Base-by-base conservation (phyloP, 2,113 vertebrate genomes). In the Prochilodus magdalenae region DNA sequence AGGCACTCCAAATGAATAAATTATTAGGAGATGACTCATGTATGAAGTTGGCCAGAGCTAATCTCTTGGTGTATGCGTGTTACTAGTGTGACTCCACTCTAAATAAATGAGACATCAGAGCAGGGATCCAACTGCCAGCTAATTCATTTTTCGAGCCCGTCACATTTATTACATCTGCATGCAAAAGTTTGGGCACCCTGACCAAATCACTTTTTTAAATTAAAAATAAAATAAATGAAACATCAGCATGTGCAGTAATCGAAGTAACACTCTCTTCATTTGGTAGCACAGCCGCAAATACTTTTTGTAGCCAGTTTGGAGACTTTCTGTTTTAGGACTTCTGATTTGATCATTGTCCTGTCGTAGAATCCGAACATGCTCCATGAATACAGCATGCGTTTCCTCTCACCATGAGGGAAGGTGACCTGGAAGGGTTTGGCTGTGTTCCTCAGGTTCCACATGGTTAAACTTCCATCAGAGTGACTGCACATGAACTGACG, bases 401-500 rank as follows among this genome's bases (percentile, higher is more conserved):
- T 80, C 22, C 11, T 86, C 95, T 97, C 94, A 99, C 98, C 98
- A 16, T 99, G 98, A 86, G 98, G 98, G 87, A 97, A 94, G 86
- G 96, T 98, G 90, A 98, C 94, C 93, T 99, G 97, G 93, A 97
- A 95, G 70, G 98, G 98, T 85, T 96, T 97, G 89, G 93, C 94
- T 84, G 97, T 97, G 89, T 95, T 99, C 91, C 96, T 96, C 88
- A 98, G 90, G 89, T 96, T 98, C 98, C 98, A 99, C 62, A 97
- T 88, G 15, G 96, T 97, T 89, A 99, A 93, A 89, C 98, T 99
- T 86, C 98, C 98, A 80, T 99, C 98, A 33, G 98, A 99, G 91
- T 99, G 98, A 89, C 98, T 99, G 91, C 98, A 99, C 97, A 99
- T 99, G 90, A 99, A 98, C 88, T 99, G 98, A 75, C 95, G 97